These are phyloP conservation scores for Danionella cerebrum DNA, from an alignment of 2,113 vertebrate genomes.

Conservation along the genomic window DNA sequence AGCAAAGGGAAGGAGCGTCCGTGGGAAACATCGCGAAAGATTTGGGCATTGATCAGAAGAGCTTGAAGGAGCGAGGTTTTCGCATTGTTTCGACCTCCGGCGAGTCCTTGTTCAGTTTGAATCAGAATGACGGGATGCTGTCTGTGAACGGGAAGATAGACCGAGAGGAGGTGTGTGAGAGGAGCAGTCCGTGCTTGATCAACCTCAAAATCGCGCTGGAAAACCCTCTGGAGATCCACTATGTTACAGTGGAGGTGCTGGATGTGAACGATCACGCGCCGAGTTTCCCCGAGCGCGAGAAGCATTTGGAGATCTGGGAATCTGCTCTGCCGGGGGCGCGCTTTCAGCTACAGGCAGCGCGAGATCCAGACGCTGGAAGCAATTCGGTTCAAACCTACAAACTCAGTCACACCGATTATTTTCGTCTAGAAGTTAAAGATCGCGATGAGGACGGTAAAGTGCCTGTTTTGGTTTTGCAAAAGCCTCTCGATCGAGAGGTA, in stretches of 20 bases:
- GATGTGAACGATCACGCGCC: constrained; percentile 59
- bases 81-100: constrained; percentile 36
- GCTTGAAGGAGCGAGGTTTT: constrained; percentile 35
- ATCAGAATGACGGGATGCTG: constrained; percentile 44
- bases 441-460: constrained; percentile 33
- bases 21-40: constrained; percentile 52
- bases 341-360: constrained; percentile 50
- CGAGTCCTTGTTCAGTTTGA: constrained; percentile 36
- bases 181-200: constrained; percentile 34
- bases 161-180: constrained; percentile 43
- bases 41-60: constrained; percentile 36
- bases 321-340: constrained; percentile 38
- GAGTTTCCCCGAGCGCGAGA: constrained; percentile 45
- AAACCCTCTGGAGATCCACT: constrained; percentile 58
- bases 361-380: constrained; percentile 46
- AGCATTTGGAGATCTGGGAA: constrained; percentile 47
- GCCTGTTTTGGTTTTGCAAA: constrained; percentile 36
- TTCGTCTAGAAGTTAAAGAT: constrained; percentile 49
- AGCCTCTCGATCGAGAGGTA: constrained; percentile 36
- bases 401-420: constrained; percentile 50
- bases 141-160: constrained; percentile 44
- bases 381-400: constrained; percentile 51
- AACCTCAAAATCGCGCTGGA: constrained; percentile 45
- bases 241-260: constrained; percentile 48
- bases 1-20: constrained; percentile 36